Conservation (phyloP, 1,140 invertebrate species). For the Bombus waltoni region DNA sequence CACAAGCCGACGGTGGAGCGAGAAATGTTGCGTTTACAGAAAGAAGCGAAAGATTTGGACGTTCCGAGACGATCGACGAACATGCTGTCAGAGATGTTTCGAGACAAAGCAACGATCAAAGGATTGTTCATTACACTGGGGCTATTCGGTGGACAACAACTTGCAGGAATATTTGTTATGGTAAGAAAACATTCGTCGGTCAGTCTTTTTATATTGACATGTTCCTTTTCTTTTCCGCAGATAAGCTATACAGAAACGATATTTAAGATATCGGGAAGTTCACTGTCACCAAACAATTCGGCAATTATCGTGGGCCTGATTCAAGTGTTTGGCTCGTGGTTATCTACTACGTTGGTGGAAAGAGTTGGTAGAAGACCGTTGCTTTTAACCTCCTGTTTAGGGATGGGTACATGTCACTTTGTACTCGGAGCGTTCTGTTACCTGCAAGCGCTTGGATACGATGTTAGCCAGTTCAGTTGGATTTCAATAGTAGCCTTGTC, state of each 20-base stretch:
- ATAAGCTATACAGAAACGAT: conserved; percentile 84
- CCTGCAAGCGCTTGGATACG: conserved; percentile 63
- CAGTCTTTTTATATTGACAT: no score
- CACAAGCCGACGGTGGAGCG: conserved; percentile 75
- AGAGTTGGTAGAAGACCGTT: conserved; percentile 84
- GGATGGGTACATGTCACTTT: conserved; percentile 79
- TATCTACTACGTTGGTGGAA: conserved; percentile 84
- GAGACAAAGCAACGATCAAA: conserved; percentile 73
- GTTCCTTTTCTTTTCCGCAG: conserved; percentile 59
- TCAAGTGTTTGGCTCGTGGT: conserved; percentile 80
- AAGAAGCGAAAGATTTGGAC: conserved; percentile 65
- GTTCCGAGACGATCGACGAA: conserved; percentile 42
- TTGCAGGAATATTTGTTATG: conserved; percentile 79
- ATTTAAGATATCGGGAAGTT: conserved; percentile 82
- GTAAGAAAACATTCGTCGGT: conserved; percentile 52
- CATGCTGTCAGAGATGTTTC: conserved; percentile 70
- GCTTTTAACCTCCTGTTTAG: conserved; percentile 82
- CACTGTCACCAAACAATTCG: conserved; percentile 79
- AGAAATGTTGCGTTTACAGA: conserved; percentile 70
- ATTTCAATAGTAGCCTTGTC: conserved; percentile 83
- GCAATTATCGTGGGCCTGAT: conserved; percentile 83
- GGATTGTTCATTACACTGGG: conserved; percentile 82
- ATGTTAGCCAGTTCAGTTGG: conserved; percentile 78
- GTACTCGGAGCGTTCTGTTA: conserved; percentile 80
- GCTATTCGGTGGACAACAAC: conserved; percentile 77